These are phyloP conservation scores for Telmatochromis sp. DNA, from an alignment of 2,113 vertebrate genomes.

Conservation along the genomic window DNA sequence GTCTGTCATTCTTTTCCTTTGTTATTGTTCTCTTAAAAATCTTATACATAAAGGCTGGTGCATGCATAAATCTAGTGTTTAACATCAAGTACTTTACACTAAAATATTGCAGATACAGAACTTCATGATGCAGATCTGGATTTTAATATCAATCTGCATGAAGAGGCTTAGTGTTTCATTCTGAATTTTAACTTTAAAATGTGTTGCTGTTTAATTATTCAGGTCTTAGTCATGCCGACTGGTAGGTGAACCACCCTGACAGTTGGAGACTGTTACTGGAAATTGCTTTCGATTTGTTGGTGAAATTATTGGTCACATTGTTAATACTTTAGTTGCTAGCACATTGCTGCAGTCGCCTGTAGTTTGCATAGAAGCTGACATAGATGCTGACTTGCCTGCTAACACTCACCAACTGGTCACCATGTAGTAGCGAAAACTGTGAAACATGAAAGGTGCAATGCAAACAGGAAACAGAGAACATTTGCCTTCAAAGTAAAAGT, in stretches of 20 bases:
- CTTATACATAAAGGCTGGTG: background rate
- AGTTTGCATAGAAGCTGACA: background rate
- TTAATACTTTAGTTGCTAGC: background rate
- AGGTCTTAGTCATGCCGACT: background rate
- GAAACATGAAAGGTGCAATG: background rate
- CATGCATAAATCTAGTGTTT: background rate
- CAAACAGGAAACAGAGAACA: background rate
- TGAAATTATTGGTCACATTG: background rate
- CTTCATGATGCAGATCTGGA: background rate
- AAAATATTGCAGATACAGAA: background rate
- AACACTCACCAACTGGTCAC: background rate
- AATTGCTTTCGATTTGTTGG: background rate
- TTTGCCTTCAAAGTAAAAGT: background rate
- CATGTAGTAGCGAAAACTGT: background rate
- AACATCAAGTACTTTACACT: fast-evolving
- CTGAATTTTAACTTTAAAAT: background rate
- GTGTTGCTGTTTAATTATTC: fast-evolving
- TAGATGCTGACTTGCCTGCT: background rate
- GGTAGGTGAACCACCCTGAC: background rate
- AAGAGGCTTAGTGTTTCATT: background rate
- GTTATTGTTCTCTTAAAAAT: background rate
- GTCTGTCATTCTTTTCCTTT: background rate
- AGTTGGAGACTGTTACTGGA: background rate
- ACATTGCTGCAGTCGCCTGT: background rate
- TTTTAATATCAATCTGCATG: background rate